Conservation (phyloP, 1,140 invertebrate genomes). For the Drosophila pandora region DNA sequence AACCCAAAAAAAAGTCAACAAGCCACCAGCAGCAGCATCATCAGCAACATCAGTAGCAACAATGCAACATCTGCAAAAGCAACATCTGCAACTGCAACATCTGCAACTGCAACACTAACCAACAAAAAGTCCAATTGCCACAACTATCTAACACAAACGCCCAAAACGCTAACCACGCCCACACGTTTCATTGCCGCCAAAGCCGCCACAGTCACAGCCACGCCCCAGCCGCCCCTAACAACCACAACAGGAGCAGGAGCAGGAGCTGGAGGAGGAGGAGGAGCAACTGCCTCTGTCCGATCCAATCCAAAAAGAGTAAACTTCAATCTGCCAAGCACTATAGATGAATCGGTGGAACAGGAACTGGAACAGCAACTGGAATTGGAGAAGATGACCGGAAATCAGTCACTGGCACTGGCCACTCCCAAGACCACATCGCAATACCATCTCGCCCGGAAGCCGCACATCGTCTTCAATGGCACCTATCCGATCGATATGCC, state of each 20-base stretch:
- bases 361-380: constrained; percentile 47
- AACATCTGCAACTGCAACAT: constrained; percentile 19
- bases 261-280: constrained; percentile 1
- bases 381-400: constrained; percentile 6
- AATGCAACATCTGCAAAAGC: constrained; percentile 18
- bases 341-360: constrained; percentile 57
- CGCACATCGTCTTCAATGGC: constrained; percentile 88
- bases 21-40: constrained; percentile 64
- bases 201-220: constrained; percentile 49
- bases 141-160: constrained; percentile 41
- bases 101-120: constrained; percentile 31
- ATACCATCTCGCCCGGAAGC: constrained; percentile 25
- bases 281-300: background rate
- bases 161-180: constrained; percentile 72
- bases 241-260: constrained; percentile 1
- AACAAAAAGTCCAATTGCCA: constrained; percentile 43
- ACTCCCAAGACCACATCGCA: background rate
- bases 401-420: constrained; percentile 25
- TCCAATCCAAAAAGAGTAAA: constrained; percentile 64
- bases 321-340: constrained; percentile 69
- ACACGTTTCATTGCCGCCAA: constrained; percentile 71
- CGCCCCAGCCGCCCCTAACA: constrained; percentile 21
- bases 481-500: constrained; percentile 92
- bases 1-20: constrained; percentile 70
- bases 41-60: constrained; percentile 18